Conservation (phyloP, 2,888 invertebrate genomes). For the Branchipolynoe longqiensis region DNA sequence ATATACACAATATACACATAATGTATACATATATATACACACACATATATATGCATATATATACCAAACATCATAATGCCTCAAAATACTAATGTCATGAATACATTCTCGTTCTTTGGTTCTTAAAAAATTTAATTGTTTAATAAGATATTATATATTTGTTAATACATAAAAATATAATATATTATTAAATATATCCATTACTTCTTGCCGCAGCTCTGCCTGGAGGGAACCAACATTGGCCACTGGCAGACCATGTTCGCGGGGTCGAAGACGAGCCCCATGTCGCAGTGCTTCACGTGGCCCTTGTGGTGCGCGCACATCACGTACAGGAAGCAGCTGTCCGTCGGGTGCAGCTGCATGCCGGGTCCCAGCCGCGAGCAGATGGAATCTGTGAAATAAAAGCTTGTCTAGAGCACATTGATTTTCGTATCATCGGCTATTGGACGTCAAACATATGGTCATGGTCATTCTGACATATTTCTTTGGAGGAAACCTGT, state of each 20-base stretch:
- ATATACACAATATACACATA: too few species aligned
- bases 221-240: not conserved
- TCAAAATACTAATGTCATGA: too few species aligned
- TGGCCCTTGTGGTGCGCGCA: slow-evolving; percentile 29
- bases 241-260: slow-evolving; percentile 38
- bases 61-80: too few species aligned
- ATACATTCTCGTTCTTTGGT: not conserved
- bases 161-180: not conserved
- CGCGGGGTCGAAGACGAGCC: slow-evolving; percentile 12
- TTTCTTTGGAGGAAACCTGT: too few species aligned
- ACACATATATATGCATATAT: too few species aligned
- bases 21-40: too few species aligned
- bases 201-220: not conserved
- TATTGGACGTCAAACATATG: not conserved
- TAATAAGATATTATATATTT: not conserved
- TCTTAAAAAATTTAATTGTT: not conserved
- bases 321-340: slow-evolving; percentile 21
- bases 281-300: not conserved
- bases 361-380: slow-evolving; percentile 28
- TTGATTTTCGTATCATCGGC: not conserved
- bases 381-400: slow-evolving; percentile 6
- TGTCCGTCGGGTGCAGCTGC: not conserved
- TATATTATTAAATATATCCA: not conserved
- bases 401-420: not conserved
- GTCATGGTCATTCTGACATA: too few species aligned